Conservation (phyloP, 2,113 vertebrate genomes). For the Pristiophorus japonicus region DNA sequence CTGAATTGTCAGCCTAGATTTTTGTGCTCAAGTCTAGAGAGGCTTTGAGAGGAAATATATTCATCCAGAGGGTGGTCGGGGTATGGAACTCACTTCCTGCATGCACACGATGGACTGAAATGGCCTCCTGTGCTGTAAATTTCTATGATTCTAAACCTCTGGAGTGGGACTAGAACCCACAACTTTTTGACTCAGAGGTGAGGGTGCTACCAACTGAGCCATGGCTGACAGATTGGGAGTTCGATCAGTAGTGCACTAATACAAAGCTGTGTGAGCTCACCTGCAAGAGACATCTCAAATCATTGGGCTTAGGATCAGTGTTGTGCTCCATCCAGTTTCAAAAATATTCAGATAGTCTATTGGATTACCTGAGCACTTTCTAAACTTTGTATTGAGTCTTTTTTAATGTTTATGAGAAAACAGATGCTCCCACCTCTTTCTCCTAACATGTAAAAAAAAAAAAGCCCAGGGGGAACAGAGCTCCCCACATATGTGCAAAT, state of each 20-base stretch:
- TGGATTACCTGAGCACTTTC: background rate
- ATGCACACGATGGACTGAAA: too few species aligned
- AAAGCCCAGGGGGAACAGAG: background rate
- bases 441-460: background rate
- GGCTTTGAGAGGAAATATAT: too few species aligned
- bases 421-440: background rate
- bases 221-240: background rate
- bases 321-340: background rate
- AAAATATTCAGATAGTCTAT: background rate
- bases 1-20: too few species aligned
- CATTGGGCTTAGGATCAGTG: background rate
- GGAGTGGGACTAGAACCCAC: too few species aligned
- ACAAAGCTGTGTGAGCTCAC: background rate
- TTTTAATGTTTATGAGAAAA: background rate
- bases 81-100: too few species aligned
- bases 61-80: too few species aligned
- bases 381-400: background rate
- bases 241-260: background rate
- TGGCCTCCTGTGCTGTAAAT: too few species aligned
- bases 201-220: too few species aligned
- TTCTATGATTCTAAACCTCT: too few species aligned
- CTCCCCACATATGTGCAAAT: background rate
- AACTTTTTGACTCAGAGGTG: too few species aligned
- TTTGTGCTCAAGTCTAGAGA: too few species aligned
- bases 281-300: background rate